Evolutionary conservation across 2,797 vertebrate genomes (phyloP).

Genomic region (Sebastes hubbsi): DNA sequence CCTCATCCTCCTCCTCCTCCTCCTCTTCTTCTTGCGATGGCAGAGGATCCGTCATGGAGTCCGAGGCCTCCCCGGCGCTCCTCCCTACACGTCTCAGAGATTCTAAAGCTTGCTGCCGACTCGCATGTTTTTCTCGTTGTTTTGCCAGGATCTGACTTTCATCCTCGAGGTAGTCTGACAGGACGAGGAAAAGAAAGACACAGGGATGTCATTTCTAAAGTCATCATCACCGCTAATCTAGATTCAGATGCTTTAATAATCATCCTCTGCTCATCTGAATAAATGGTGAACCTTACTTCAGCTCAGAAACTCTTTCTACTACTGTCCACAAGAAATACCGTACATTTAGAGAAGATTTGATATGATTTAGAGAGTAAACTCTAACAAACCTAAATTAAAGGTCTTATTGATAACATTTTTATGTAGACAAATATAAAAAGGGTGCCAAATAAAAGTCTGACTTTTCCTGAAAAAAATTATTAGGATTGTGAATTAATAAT

Average conservation of each 20-base stretch:
- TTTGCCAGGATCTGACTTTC: slow-evolving; percentile 50
- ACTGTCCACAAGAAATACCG: neutral
- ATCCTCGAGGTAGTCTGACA: slow-evolving; percentile 66
- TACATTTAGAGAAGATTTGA: neutral
- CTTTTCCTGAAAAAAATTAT: too few species aligned
- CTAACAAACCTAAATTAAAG: neutral
- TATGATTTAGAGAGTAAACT: neutral
- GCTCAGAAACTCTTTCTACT: neutral
- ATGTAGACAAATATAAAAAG: too few species aligned
- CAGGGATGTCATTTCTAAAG: neutral
- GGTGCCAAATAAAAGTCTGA: too few species aligned
- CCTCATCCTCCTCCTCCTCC: slow-evolving; percentile 44
- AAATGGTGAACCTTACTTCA: neutral
- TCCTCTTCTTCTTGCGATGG: slow-evolving; percentile 44
- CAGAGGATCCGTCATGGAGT: neutral
- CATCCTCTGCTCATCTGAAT: neutral
- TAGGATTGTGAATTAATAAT: too few species aligned
- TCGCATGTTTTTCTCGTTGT: slow-evolving; percentile 46
- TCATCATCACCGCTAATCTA: neutral
- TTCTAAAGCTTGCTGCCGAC: neutral
- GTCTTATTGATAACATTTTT: too few species aligned
- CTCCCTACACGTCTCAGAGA: slow-evolving; percentile 15
- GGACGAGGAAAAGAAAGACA: neutral
- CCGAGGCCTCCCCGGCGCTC: slow-evolving; percentile 30
- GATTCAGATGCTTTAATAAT: neutral